Conservation (phyloP, 2,113 vertebrate species). For the Baryphthengus martii region DNA sequence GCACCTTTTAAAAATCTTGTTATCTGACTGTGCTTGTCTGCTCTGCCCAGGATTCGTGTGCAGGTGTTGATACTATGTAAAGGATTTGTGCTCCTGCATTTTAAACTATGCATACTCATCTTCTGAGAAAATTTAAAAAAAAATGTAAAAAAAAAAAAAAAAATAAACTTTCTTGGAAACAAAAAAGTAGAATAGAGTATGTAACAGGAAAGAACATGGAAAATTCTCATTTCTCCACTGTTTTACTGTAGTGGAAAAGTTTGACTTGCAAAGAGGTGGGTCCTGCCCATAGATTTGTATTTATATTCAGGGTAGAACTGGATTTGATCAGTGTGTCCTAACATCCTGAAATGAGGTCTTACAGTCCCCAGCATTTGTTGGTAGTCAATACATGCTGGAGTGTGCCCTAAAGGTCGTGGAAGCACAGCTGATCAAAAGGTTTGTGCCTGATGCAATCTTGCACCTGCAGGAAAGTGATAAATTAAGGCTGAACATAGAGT, state of each 20-base stretch:
- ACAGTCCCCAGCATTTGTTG: background rate
- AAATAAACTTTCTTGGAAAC: background rate
- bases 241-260: background rate
- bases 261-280: background rate
- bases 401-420: background rate
- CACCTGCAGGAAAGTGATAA: background rate
- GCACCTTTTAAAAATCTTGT: background rate
- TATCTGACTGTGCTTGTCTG: background rate
- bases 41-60: background rate
- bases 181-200: background rate
- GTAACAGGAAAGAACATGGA: background rate
- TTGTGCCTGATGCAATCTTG: background rate
- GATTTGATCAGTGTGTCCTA: background rate
- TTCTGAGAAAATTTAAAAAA: background rate
- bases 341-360: background rate
- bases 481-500: background rate
- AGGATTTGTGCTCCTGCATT: background rate
- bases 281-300: background rate
- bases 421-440: background rate
- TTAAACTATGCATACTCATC: background rate
- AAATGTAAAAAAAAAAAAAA: too few species aligned
- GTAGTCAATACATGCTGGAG: background rate
- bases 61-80: background rate
- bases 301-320: background rate
- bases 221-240: background rate